Evolutionary conservation across 2,888 invertebrate species (phyloP), one percentile per base, ranked within the genome.

Genomic region (Rhamphomyia laevipes): DNA sequence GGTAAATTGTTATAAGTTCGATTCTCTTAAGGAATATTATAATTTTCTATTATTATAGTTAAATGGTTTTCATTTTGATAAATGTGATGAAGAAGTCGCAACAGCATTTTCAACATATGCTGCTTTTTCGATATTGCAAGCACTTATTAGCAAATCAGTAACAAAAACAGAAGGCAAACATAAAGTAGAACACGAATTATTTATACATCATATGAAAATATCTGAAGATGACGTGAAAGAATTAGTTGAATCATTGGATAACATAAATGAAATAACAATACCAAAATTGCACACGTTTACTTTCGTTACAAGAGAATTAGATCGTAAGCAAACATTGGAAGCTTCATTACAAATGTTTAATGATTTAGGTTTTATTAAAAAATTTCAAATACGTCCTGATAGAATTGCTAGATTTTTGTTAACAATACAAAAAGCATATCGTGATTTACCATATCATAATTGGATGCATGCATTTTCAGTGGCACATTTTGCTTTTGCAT

Each of bases 401-500:
- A 80, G 80, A 44, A 64, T 91, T 43, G 78, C 67, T 3, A 74
- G 83, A 52, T 90, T 90, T 66, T 71, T 87, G 13, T 64, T 90
- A 43, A 81, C 84, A 67, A 83, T 85, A 37, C 81, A 82, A 66
- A 84, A 81, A 63, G 85, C 87, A 0, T 91, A 91, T 67, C 74
- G 87, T 12, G 82, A 86, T 60, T 73, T 75, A 51, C 86, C 90
- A 0, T 92, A 90, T 68, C 91, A 91, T 68, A 91, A 84, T 71
- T 92, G 89, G 89, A 71, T 76, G 56, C 91, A 92, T 63, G 87
- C 87, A 4, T 91, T 89, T 71, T 80, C 82, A 48, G 87, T 84
- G 4, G 77, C 80, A 2, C 91, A 92, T 70, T 92, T 89, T 74
- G 82, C 83, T 1, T 92, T 81, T 69, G 75, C 87, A 2, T 72